Evolutionary conservation across 2,888 invertebrate species (phyloP).

Genomic region (Coenonympha glycerion): DNA sequence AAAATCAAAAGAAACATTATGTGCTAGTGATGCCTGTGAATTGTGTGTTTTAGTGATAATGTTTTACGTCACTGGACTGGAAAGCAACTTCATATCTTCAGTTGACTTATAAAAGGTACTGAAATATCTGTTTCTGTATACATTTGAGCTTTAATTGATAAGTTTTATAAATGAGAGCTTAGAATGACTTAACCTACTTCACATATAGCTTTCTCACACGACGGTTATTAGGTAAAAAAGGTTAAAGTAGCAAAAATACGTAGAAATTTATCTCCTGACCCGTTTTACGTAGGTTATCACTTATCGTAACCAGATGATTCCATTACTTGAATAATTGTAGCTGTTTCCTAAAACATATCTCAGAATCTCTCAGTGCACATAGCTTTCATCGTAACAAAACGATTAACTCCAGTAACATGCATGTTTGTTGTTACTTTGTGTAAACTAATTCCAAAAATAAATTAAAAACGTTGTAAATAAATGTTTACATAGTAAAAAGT

Average conservation of each 20-base stretch:
- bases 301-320: conserved; percentile 59
- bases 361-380: neutral
- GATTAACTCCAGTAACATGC: neutral
- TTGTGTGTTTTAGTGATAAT: conserved; percentile 68
- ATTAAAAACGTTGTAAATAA: too few relatives aligned
- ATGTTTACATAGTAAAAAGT: too few relatives aligned
- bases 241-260: neutral
- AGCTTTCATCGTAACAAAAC: neutral
- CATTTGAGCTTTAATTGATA: conserved; percentile 41
- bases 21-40: conserved; percentile 66
- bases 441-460: too few relatives aligned
- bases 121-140: conserved; percentile 61
- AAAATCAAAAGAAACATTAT: conserved; percentile 56
- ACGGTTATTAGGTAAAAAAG: neutral
- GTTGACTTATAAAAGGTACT: conserved; percentile 69
- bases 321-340: conserved; percentile 37
- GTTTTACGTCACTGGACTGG: conserved; percentile 63
- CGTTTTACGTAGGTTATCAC: conserved; percentile 47
- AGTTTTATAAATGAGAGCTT: conserved; percentile 7
- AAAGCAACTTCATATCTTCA: conserved; percentile 58
- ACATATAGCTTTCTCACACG: neutral
- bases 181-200: neutral
- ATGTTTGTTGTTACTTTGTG: conserved; percentile 8
- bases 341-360: neutral
- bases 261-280: conserved; percentile 17